Percentiles rank a stretch among this genome's conserved stretches.
Evolutionary conservation across 2,888 invertebrate genomes (phyloP).

Genomic region (Crematogaster levior): DNA sequence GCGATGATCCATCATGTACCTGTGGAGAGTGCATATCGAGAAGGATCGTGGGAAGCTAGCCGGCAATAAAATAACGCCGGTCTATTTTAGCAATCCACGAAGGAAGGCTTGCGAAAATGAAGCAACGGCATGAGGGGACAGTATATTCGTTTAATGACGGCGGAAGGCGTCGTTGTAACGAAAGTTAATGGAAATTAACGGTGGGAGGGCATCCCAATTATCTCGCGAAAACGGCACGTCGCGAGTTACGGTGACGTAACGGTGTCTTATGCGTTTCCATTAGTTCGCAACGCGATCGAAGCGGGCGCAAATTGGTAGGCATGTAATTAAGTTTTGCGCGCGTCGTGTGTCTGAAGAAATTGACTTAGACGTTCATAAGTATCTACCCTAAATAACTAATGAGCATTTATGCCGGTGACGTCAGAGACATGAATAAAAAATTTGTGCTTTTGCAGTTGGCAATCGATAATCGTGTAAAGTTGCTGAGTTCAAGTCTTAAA

Average conservation of each 20-base stretch:
- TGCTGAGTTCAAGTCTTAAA: background rate
- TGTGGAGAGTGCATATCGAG: constrained; percentile 25
- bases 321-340: constrained; percentile 35
- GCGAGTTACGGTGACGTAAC: constrained; percentile 21
- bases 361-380: background rate
- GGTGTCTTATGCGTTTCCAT: constrained; percentile 10
- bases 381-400: background rate
- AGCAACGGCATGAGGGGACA: constrained; percentile 5
- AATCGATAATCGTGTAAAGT: background rate
- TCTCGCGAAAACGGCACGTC: constrained; percentile 4
- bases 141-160: constrained; percentile 24
- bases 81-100: constrained; percentile 11
- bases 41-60: constrained; percentile 33
- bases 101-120: constrained; percentile 25
- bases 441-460: background rate
- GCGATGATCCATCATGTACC: constrained; percentile 40
- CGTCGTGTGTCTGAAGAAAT: background rate
- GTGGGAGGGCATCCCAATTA: constrained; percentile 9
- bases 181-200: constrained; percentile 29
- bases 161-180: constrained; percentile 10
- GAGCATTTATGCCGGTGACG: background rate
- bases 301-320: background rate
- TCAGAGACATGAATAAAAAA: background rate
- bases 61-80: constrained; percentile 27
- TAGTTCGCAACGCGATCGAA: constrained; percentile 21